Conservation (phyloP, 2,797 vertebrate species). For the Gymnoscopelus microlampas region DNA sequence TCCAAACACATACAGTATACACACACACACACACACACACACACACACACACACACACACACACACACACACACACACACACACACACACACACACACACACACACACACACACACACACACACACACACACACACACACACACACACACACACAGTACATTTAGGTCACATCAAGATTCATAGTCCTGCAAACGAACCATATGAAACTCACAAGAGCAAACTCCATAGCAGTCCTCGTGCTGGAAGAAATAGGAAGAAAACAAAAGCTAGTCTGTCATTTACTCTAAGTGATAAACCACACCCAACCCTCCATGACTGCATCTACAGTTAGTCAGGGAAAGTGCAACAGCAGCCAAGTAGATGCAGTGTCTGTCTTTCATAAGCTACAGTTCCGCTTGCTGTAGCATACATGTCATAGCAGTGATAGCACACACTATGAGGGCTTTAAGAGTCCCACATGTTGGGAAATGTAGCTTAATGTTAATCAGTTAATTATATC, state of each 20-base stretch:
- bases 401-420: conserved; percentile 1
- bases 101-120: neutral
- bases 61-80: neutral
- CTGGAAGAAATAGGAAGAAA: neutral
- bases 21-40: neutral
- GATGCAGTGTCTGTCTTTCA: conserved; percentile 10
- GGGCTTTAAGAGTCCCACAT: too few species aligned
- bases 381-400: conserved; percentile 2
- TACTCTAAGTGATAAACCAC: conserved; percentile 46
- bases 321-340: conserved; percentile 17
- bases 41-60: neutral
- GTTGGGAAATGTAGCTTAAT: conserved; percentile 5
- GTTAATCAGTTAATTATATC: conserved; percentile 37
- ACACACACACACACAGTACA: too few species aligned
- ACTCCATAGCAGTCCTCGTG: conserved; percentile 29
- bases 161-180: conserved; percentile 7
- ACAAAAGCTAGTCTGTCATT: conserved; percentile 33
- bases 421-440: conserved; percentile 6
- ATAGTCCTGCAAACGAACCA: neutral
- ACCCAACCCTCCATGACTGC: conserved; percentile 44
- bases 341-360: conserved; percentile 12
- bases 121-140: neutral
- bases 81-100: neutral
- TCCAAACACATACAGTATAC: too few species aligned
- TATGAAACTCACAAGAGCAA: neutral